phyloP scores from a whole-genome alignment of 2,888 invertebrate genomes.

The Stenodera caucasica region DNA sequence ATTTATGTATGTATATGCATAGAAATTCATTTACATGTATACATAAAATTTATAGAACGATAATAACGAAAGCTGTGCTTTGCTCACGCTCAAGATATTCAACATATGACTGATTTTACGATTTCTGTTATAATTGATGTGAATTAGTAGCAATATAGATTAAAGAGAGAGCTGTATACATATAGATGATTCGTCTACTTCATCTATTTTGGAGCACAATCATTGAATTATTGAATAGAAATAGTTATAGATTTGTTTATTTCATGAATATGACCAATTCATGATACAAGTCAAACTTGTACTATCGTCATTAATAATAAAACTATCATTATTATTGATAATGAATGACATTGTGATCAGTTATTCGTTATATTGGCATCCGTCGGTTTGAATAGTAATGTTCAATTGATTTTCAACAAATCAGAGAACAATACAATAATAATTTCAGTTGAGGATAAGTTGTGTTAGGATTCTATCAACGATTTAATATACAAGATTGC shows the following conservation, averaged over 20 bases:
- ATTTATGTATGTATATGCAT: neutral
- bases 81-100: conserved; percentile 29
- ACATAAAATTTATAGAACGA: neutral
- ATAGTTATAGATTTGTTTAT: neutral
- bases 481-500: neutral
- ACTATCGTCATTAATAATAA: neutral
- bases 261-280: neutral
- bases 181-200: neutral
- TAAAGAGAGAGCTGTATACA: neutral
- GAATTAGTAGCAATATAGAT: neutral
- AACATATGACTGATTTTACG: conserved; percentile 30
- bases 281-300: neutral
- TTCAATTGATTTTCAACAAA: neutral
- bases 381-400: neutral
- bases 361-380: neutral
- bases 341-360: neutral
- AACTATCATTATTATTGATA: neutral
- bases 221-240: neutral
- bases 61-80: conserved; percentile 38
- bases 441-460: too few relatives aligned
- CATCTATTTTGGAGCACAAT: neutral
- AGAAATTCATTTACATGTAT: neutral
- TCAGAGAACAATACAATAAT: neutral
- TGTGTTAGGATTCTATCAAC: neutral
- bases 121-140: conserved; percentile 6